These are phyloP conservation scores for Scalopus aquaticus DNA, from an alignment of 2,113 vertebrate genomes.

Conservation along the genomic window DNA sequence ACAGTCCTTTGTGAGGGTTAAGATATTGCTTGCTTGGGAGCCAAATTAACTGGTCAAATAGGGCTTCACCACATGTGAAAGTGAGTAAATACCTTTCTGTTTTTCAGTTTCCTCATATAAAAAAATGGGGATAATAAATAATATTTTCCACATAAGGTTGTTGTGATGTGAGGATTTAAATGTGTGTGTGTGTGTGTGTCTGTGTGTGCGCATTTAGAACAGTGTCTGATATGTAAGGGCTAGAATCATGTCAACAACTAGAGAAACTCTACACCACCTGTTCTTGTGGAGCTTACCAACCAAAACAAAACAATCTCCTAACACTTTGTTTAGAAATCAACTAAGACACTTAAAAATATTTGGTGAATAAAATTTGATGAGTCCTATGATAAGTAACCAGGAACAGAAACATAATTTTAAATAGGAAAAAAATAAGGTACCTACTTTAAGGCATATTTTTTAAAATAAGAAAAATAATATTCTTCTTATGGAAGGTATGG, in stretches of 20 bases:
- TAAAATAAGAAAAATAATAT: neutral
- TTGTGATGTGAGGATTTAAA: neutral
- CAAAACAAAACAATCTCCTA: neutral
- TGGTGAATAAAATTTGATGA: neutral
- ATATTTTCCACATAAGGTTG: neutral
- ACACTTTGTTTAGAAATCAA: neutral
- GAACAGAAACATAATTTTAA: neutral
- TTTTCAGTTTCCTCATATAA: neutral
- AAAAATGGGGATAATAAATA: neutral
- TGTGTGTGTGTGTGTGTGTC: neutral
- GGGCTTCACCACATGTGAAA: neutral
- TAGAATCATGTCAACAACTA: rapidly evolving
- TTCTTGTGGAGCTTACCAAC: rapidly evolving
- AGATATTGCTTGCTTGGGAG: neutral
- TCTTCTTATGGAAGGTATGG: neutral
- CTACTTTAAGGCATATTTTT: neutral
- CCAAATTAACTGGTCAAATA: neutral
- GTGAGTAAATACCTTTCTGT: neutral
- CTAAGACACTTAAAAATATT: neutral
- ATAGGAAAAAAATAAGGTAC: neutral
- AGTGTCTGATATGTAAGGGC: neutral
- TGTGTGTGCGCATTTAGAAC: neutral
- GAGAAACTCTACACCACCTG: neutral
- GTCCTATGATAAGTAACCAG: neutral
- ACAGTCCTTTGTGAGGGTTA: neutral